phyloP scores from a whole-genome alignment of 2,113 vertebrate genomes.

The Grammomys dolichurus region DNA sequence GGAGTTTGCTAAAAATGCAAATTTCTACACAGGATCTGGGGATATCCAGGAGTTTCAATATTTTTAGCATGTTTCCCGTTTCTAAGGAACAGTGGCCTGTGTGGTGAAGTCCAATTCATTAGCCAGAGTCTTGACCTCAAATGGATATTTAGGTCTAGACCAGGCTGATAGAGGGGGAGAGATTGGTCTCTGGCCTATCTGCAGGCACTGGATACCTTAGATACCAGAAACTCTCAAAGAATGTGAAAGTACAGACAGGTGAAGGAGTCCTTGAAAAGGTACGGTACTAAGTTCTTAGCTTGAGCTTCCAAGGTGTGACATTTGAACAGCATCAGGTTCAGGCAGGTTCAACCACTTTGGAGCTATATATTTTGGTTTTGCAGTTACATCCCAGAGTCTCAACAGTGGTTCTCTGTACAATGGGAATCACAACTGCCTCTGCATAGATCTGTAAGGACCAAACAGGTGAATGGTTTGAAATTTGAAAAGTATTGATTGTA shows the following conservation, averaged over 20 bases:
- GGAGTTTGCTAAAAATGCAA: constrained; percentile 19
- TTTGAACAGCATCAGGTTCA: background rate
- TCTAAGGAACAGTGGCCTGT: background rate
- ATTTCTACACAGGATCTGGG: background rate
- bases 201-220: background rate
- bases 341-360: background rate
- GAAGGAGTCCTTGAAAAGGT: background rate
- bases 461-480: background rate
- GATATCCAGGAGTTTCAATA: background rate
- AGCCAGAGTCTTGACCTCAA: background rate
- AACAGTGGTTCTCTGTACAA: background rate
- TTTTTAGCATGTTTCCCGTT: background rate
- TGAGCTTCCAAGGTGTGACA: background rate
- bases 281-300: background rate
- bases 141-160: background rate
- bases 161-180: background rate
- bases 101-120: background rate
- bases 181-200: background rate
- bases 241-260: background rate
- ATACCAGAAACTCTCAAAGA: background rate
- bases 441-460: background rate
- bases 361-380: background rate
- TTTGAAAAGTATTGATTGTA: background rate
- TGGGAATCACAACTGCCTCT: background rate
- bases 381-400: background rate